These are phyloP conservation scores for Vespertilio murinus DNA, from an alignment of 2,797 vertebrate genomes.

Conservation along the genomic window DNA sequence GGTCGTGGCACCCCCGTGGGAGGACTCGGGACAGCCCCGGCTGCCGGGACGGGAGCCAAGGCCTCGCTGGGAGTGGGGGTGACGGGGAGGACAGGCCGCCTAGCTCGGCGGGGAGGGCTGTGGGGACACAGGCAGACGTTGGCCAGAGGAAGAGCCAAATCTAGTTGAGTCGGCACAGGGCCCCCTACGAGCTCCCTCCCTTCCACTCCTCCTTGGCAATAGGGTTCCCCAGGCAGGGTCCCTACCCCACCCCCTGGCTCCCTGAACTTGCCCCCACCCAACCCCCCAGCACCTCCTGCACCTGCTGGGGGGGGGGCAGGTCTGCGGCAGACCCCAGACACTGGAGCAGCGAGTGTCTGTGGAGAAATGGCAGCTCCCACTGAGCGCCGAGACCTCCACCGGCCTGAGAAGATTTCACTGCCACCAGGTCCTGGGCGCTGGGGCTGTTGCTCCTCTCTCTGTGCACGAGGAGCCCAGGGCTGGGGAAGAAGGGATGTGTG, in stretches of 20 bases:
- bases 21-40: background rate
- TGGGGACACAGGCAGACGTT: background rate
- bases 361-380: background rate
- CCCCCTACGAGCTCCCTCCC: background rate
- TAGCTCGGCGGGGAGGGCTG: background rate
- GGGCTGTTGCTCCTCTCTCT: background rate
- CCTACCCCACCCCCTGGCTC: background rate
- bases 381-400: rapidly evolving
- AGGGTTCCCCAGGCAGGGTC: background rate
- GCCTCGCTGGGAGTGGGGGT: background rate
- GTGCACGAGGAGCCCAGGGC: background rate
- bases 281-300: background rate
- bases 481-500: background rate
- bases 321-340: background rate
- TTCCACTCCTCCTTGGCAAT: background rate
- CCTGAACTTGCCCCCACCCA: background rate
- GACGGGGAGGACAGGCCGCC: background rate
- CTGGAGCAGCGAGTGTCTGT: background rate
- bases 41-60: background rate
- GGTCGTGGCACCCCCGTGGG: background rate
- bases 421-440: background rate
- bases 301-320: background rate
- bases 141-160: background rate
- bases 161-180: background rate
- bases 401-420: background rate